Evolutionary conservation across 1,140 invertebrate genomes (phyloP).

Genomic region (Cydia strobilella): DNA sequence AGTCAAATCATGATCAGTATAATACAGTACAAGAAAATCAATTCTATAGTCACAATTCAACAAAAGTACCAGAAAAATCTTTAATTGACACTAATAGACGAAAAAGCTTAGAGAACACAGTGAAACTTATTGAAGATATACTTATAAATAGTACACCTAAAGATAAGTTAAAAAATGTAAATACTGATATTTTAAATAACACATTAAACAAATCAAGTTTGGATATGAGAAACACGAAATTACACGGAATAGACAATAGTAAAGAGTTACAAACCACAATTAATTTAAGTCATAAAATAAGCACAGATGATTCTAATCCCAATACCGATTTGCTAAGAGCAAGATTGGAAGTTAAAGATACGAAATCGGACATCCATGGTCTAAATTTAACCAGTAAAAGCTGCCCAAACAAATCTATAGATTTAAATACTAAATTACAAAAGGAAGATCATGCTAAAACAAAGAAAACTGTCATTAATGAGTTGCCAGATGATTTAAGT

Average conservation of each 20-base stretch:
- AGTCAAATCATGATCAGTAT: constrained; percentile 37
- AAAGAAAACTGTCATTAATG: background rate
- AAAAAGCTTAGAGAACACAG: constrained; percentile 67
- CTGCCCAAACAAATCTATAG: no score
- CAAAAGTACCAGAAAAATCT: constrained; percentile 40
- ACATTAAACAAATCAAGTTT: background rate
- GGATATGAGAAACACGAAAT: background rate
- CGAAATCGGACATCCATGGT: no score
- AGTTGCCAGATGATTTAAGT: background rate
- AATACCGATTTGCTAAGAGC: no score
- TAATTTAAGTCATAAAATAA: background rate
- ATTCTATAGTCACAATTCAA: constrained; percentile 42
- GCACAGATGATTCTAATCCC: no score
- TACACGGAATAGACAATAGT: background rate
- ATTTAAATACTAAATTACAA: no score
- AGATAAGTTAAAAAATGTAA: constrained; percentile 36
- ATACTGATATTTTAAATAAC: constrained; percentile 17
- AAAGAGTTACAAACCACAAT: background rate
- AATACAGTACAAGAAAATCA: constrained; percentile 39
- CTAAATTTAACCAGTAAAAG: no score
- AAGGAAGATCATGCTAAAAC: background rate
- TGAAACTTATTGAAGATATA: constrained; percentile 69
- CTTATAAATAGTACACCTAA: constrained; percentile 50
- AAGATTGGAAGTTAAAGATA: no score
- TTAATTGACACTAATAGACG: constrained; percentile 48